Base-by-base conservation (phyloP, 1,140 invertebrate species). In the Bombus waltoni region DNA sequence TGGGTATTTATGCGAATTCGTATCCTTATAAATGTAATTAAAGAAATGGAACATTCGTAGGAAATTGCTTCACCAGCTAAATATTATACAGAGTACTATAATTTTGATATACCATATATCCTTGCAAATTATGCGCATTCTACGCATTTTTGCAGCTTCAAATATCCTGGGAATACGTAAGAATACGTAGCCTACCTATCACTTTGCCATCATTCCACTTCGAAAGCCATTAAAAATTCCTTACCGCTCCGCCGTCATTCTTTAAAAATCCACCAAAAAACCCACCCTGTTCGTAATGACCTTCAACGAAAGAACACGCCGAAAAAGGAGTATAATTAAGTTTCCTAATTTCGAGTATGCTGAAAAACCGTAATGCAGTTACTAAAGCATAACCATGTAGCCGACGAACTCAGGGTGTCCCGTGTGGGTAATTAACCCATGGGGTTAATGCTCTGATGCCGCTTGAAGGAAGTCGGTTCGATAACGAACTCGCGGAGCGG, bases 401-500 rank as follows among this genome's bases (percentile, higher is more conserved):
- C n/a, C n/a, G 9, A 8, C 40, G 15, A 74, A 65, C 11, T 40
- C 18, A 47, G 28, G n/a, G 38, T 47, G 70, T 73, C n/a, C 53
- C 4, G 38, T 22, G 53, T 13, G 13, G 53, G 81, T 62, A 77
- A 83, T 83, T 83, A 83, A 83, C 81, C 81, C 59, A 5, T 3
- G 35, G 42, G 62, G 81, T 83, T 83, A 83, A 83, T 47, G 77
- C 35, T 32, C 32, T 53, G 2, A n/a, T 44, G n/a, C 18, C 15
- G 62, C 68, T 32, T 40, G 40, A 85, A 85, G 83, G 76, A 80
- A 66, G 40, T 70, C 11, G 59, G 62, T n/a, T 28, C 57, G 84
- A 42, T 68, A 83, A 86, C 73, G 81, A 86, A 82, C 62, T 59
- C 71, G n/a, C 53, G 47, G 6, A 53, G 47, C 47, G 38, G 73